Evolutionary conservation across 2,797 vertebrate genomes (phyloP), one percentile per base, ranked within the genome.

Genomic region (Tokudaia muenninki): DNA sequence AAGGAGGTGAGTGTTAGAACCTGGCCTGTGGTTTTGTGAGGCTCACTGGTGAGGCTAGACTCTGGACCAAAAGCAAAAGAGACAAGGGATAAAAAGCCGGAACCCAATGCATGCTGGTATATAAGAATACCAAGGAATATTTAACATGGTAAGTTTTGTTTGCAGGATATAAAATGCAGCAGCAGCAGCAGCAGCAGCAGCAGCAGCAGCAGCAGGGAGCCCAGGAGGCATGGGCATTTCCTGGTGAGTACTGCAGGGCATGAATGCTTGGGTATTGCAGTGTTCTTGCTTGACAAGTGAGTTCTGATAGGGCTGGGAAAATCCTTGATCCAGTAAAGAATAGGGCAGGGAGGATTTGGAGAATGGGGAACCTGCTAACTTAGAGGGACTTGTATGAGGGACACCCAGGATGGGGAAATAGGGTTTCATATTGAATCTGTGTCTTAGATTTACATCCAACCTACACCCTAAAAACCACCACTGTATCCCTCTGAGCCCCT

Each of bases 371-470:
- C 2, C 65, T 29, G 37, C n/a, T 8, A 94, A 34, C 3, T 14
- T 10, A 4, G 44, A 41, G 31, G 11, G 0, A 22, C 11, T 16
- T 14, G 37, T 29, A 17, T 14, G 19, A 55, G 10, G 11, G 31
- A 67, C 24, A 81, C 26, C 37, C n/a, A 26, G 4, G 44, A 80
- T 0, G 41, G 10, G 55, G 14, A 6, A 2, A 0, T 5, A n/a
- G 31, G 31, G 17, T 8, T 34, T 3, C 10, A 0, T 2, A 13
- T 29, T 16, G 3, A 22, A 2, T 4, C 3, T 29, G 5, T 4
- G 37, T 41, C 61, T 26, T 3, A 1, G 16, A 4, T 2, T 31
- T 6, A 31, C 7, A 14, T 29, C 22, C 26, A 19, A 31, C 21
- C 24, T 6, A 22, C 2, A 17, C 31, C 50, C 3, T 47, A 72